phyloP scores from a whole-genome alignment of 2,888 invertebrate genomes.

The Hydrotaea diabolus region DNA sequence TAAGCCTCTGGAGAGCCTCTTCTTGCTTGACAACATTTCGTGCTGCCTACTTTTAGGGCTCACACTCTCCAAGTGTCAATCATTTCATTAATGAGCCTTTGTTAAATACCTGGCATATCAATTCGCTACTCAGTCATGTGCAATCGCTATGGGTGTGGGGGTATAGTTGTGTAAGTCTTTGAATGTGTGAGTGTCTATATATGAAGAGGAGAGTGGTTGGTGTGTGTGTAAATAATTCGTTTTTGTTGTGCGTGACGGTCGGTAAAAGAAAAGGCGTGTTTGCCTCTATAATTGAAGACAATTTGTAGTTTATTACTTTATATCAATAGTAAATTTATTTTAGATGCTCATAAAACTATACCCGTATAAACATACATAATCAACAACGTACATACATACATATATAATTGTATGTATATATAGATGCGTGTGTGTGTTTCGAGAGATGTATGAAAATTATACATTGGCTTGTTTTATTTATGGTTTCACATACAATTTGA shows the following conservation, averaged over 20 bases:
- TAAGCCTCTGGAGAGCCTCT: too few species aligned
- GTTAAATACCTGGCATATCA: slow-evolving; percentile 42
- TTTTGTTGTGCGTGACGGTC: neutral
- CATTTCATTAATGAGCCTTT: slow-evolving; percentile 52
- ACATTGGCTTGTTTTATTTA: slow-evolving; percentile 55
- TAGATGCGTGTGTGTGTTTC: slow-evolving; percentile 23
- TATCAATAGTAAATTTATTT: slow-evolving; percentile 66
- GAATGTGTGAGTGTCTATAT: slow-evolving; percentile 2
- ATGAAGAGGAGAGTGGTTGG: neutral
- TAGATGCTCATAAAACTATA: slow-evolving; percentile 63
- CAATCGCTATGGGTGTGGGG: neutral
- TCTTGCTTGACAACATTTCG: too few species aligned
- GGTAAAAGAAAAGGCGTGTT: neutral
- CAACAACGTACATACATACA: neutral
- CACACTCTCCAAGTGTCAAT: slow-evolving; percentile 22
- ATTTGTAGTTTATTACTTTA: slow-evolving; percentile 65
- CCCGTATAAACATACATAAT: neutral
- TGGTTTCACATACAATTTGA: slow-evolving; percentile 40
- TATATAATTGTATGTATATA: neutral
- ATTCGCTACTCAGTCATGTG: slow-evolving; percentile 18
- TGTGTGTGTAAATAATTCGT: neutral
- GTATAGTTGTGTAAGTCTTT: neutral
- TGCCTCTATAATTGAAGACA: slow-evolving; percentile 58
- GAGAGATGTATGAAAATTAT: slow-evolving; percentile 4
- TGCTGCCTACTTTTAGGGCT: slow-evolving; percentile 53